A percentile compares a stretch with the other conserved stretches of the same genome.
phyloP scores from a whole-genome alignment of 2,888 invertebrate species.

The Ochropacha duplaris region DNA sequence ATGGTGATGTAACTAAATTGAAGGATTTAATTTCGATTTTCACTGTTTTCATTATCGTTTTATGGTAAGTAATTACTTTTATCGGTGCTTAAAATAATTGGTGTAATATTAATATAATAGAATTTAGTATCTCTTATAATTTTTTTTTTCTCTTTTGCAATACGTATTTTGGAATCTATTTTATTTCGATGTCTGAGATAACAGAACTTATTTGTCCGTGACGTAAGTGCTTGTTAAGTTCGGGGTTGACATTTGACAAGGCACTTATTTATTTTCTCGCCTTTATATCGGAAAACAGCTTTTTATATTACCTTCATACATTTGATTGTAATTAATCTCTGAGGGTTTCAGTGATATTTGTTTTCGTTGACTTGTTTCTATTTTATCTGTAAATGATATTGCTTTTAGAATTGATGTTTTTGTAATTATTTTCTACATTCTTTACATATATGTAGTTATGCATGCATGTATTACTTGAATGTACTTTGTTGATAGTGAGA shows the following conservation, averaged over 20 bases:
- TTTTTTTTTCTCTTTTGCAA: not conserved
- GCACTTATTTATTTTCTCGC: slow-evolving; percentile 35
- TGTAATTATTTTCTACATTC: too few species aligned
- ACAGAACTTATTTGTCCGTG: slow-evolving; percentile 37
- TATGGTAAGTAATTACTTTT: slow-evolving; percentile 57
- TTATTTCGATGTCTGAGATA: slow-evolving; percentile 25
- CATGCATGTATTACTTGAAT: too few species aligned
- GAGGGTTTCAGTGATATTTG: not conserved
- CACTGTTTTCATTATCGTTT: slow-evolving; percentile 43
- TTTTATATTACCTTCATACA: not conserved
- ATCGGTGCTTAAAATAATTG: not conserved
- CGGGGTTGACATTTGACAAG: slow-evolving; percentile 43
- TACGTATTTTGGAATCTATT: slow-evolving; percentile 17
- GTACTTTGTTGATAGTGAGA: too few species aligned
- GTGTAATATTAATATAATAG: not conserved
- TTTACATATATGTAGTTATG: too few species aligned
- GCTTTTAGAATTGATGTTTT: too few species aligned
- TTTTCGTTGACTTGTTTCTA: too few species aligned
- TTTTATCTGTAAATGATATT: too few species aligned
- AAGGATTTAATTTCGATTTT: slow-evolving; percentile 45
- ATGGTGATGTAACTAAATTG: slow-evolving; percentile 43
- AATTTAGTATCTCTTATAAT: not conserved
- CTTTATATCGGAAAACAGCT: slow-evolving; percentile 17
- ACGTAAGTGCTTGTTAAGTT: slow-evolving; percentile 39
- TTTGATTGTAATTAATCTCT: not conserved